A percentile compares a stretch with the other conserved stretches of the same genome.
Evolutionary conservation across 2,797 vertebrate species (phyloP).

Genomic region (Chiroxiphia lanceolata): DNA sequence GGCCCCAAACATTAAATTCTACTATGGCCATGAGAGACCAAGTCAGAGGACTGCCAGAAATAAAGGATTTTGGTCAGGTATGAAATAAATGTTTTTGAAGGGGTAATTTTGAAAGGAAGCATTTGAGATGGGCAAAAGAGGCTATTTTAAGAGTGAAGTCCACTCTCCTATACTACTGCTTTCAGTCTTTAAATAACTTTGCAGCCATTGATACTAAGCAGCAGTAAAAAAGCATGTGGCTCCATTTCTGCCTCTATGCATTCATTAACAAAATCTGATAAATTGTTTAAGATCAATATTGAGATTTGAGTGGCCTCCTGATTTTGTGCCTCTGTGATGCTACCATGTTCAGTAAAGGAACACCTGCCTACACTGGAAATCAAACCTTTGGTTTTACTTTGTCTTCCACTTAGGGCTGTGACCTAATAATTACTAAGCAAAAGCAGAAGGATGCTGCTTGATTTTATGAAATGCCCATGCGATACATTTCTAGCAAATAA

Average conservation of each 20-base stretch:
- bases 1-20: background rate
- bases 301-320: background rate
- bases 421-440: constrained; percentile 17
- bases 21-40: background rate
- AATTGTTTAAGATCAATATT: background rate
- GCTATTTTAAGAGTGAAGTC: background rate
- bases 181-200: background rate
- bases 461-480: background rate
- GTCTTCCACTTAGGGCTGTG: background rate
- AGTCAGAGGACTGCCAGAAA: background rate
- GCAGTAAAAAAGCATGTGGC: fast-evolving
- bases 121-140: background rate
- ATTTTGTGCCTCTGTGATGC: background rate
- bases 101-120: background rate
- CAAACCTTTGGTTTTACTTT: background rate
- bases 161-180: background rate
- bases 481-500: background rate
- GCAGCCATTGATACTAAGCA: background rate
- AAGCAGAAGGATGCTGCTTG: background rate
- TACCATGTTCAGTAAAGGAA: background rate
- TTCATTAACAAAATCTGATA: background rate
- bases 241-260: background rate
- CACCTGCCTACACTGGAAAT: background rate
- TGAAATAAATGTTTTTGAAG: background rate
- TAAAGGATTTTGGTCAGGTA: background rate